A percentile compares a stretch with the other conserved stretches of the same genome.
Conservation (phyloP, 2,888 invertebrate genomes). For the Tiliacea aurago region DNA sequence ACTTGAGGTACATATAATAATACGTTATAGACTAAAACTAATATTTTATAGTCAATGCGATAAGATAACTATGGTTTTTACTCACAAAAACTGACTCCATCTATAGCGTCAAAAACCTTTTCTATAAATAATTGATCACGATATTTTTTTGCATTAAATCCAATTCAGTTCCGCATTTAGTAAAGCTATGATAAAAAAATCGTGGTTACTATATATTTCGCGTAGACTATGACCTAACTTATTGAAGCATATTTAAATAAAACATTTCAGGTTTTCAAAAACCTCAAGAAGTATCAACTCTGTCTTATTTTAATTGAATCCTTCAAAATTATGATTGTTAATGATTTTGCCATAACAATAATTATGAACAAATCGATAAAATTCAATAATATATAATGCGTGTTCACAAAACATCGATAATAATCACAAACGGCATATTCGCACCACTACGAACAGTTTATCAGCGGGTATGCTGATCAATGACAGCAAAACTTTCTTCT, state of each 20-base stretch:
- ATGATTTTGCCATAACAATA: neutral
- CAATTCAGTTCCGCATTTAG: conserved; percentile 76
- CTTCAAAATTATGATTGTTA: conserved; percentile 8
- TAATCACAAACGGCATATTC: conserved; percentile 20
- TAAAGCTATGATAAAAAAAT: conserved; percentile 62
- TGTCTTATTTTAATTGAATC: conserved; percentile 5
- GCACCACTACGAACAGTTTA: conserved; percentile 62
- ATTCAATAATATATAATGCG: neutral
- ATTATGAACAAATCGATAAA: conserved; percentile 4
- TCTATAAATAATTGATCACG: conserved; percentile 78
- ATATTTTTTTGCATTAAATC: conserved; percentile 72
- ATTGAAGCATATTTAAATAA: conserved; percentile 17
- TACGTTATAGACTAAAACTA: conserved; percentile 49
- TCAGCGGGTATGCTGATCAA: conserved; percentile 70
- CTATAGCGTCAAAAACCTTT: conserved; percentile 65
- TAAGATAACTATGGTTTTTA: conserved; percentile 61
- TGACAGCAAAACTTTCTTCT: conserved; percentile 73
- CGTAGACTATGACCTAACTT: conserved; percentile 41
- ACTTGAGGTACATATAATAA: conserved; percentile 53
- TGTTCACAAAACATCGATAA: conserved; percentile 40
- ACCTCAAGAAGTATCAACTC: conserved; percentile 2
- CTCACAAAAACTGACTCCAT: conserved; percentile 56
- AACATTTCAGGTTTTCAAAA: conserved; percentile 1
- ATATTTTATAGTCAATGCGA: conserved; percentile 59
- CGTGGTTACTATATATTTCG: conserved; percentile 50